Evolutionary conservation across 2,113 vertebrate species (phyloP).

Genomic region (Elephantulus edwardii): DNA sequence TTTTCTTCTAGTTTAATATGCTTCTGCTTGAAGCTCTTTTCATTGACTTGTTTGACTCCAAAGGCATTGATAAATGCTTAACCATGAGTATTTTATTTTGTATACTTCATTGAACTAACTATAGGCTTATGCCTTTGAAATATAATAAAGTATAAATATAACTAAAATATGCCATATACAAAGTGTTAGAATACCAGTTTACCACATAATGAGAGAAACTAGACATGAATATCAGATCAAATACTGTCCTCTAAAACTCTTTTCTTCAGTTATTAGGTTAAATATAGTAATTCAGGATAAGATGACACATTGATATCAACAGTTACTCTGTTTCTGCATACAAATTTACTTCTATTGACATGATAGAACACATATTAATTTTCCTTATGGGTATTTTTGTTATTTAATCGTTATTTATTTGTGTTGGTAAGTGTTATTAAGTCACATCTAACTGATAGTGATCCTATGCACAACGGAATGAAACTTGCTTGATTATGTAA

Average conservation of each 20-base stretch:
- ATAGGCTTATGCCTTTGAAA: slow-evolving; percentile 52
- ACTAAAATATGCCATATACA: slow-evolving; percentile 55
- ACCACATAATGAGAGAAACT: slow-evolving; percentile 48
- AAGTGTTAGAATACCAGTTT: slow-evolving; percentile 46
- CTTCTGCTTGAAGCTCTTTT: slow-evolving; percentile 13
- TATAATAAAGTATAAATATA: slow-evolving; percentile 63
- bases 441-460: too few relatives aligned
- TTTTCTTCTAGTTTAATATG: slow-evolving; percentile 30
- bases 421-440: too few relatives aligned
- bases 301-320: not conserved
- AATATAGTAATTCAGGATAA: not conserved
- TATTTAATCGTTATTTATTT: not conserved
- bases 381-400: not conserved
- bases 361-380: not conserved
- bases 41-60: slow-evolving; percentile 53
- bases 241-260: slow-evolving; percentile 25
- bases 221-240: slow-evolving; percentile 56
- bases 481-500: too few relatives aligned
- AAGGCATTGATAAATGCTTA: slow-evolving; percentile 60
- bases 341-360: not conserved
- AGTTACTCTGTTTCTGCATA: not conserved
- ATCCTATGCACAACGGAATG: too few relatives aligned
- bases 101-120: slow-evolving; percentile 37
- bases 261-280: slow-evolving; percentile 21
- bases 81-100: slow-evolving; percentile 59